Evolutionary conservation across 2,113 vertebrate species (phyloP).

Genomic region (Urocolius indicus): DNA sequence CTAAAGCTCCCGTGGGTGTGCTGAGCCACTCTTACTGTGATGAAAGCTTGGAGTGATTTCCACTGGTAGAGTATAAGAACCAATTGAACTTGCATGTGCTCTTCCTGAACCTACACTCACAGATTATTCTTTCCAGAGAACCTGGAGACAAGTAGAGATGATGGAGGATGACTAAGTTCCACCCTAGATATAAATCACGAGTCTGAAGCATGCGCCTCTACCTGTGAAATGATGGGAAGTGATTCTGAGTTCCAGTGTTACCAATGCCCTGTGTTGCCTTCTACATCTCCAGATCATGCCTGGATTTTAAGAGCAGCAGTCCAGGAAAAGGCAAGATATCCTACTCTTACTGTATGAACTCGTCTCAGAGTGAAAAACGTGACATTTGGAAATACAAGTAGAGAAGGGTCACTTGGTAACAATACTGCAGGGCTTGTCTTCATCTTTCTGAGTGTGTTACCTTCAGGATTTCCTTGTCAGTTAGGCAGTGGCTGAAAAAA

Average conservation of each 20-base stretch:
- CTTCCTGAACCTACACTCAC: not conserved
- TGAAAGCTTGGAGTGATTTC: not conserved
- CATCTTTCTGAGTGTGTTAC: not conserved
- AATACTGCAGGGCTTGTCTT: not conserved
- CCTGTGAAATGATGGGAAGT: not conserved
- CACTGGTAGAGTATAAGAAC: not conserved
- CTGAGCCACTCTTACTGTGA: not conserved
- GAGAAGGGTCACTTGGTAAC: not conserved
- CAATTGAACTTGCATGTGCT: not conserved
- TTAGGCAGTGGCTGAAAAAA: not conserved
- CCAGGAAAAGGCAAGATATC: not conserved
- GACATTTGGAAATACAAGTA: not conserved
- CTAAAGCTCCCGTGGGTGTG: not conserved
- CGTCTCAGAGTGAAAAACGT: not conserved
- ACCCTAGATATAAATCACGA: not conserved
- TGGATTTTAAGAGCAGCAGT: not conserved
- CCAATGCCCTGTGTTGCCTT: not conserved
- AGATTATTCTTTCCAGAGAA: not conserved
- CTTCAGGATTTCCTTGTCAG: not conserved
- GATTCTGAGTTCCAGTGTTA: not conserved
- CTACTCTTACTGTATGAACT: not conserved
- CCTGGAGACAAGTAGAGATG: not conserved
- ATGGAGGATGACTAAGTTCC: not conserved
- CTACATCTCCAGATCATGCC: not conserved
- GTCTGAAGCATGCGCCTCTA: not conserved